phyloP scores from a whole-genome alignment of 2,888 invertebrate genomes.

The Pyrochroa serraticornis region DNA sequence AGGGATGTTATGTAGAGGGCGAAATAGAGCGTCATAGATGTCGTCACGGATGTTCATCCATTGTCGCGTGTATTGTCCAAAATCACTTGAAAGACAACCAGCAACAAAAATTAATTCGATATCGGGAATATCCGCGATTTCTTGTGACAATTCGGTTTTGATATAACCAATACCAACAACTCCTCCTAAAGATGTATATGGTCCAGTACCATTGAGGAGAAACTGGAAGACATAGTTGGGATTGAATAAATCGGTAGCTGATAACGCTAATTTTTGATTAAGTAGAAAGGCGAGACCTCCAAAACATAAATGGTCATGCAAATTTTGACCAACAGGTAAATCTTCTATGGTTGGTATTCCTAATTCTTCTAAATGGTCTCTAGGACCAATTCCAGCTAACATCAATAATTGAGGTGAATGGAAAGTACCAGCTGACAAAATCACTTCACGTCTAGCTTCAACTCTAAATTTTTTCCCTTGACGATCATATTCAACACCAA shows the following conservation, averaged over 20 bases:
- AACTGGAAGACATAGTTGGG: slow-evolving; percentile 48
- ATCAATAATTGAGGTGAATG: slow-evolving; percentile 80
- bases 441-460: slow-evolving; percentile 61
- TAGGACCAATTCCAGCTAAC: slow-evolving; percentile 70
- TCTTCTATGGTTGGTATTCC: slow-evolving; percentile 66
- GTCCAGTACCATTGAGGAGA: slow-evolving; percentile 58
- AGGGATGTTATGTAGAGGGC: slow-evolving; percentile 57
- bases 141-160: slow-evolving; percentile 62
- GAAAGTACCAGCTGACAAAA: slow-evolving; percentile 68
- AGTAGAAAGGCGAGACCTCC: slow-evolving; percentile 63
- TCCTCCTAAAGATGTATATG: slow-evolving; percentile 64
- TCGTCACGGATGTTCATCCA: slow-evolving; percentile 31
- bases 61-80: slow-evolving; percentile 50
- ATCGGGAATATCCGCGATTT: slow-evolving; percentile 64
- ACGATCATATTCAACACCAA: slow-evolving; percentile 57
- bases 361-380: slow-evolving; percentile 61
- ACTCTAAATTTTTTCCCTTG: slow-evolving; percentile 42
- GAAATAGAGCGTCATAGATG: slow-evolving; percentile 43
- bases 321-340: slow-evolving; percentile 67
- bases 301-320: slow-evolving; percentile 71
- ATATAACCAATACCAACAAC: slow-evolving; percentile 68
- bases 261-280: slow-evolving; percentile 54
- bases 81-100: slow-evolving; percentile 63
- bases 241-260: neutral
- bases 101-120: slow-evolving; percentile 67